Evolutionary conservation across 2,113 vertebrate genomes (phyloP).

Genomic region (Seriola aureovittata): DNA sequence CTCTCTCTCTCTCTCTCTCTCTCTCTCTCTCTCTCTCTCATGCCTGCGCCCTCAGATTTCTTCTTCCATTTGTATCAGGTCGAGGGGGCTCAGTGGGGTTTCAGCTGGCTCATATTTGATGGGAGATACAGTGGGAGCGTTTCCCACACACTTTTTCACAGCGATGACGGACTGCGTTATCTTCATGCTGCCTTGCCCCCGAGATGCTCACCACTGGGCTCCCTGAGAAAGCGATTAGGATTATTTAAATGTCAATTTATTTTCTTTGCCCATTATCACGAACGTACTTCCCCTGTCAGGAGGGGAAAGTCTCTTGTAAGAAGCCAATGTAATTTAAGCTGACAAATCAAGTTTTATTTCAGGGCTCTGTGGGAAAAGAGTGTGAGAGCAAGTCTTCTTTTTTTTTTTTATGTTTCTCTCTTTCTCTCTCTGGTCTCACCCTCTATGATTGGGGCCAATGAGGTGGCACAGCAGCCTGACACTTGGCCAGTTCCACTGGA

Average conservation of each 20-base stretch:
- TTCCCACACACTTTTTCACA: constrained; percentile 22
- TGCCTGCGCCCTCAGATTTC: constrained; percentile 22
- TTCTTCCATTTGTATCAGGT: constrained; percentile 46
- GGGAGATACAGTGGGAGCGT: constrained; percentile 32
- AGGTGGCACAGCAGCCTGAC: constrained; percentile 1
- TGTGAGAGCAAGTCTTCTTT: background rate
- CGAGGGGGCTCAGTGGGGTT: constrained; percentile 39
- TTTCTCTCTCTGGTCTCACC: constrained; percentile 9
- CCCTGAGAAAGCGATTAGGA: constrained; percentile 65
- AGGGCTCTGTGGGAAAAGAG: constrained; percentile 30
- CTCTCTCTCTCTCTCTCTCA: constrained; percentile 17
- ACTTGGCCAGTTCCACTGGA: background rate
- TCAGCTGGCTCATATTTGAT: constrained; percentile 45
- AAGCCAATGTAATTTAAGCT: constrained; percentile 53
- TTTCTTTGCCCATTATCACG: constrained; percentile 64
- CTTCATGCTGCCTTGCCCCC: constrained; percentile 40
- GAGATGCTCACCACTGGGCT: constrained; percentile 59
- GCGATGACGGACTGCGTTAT: constrained; percentile 50
- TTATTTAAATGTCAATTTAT: constrained; percentile 78
- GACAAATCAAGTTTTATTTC: constrained; percentile 63
- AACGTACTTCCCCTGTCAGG: constrained; percentile 42
- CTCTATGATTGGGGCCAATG: constrained; percentile 13
- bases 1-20: constrained; percentile 10
- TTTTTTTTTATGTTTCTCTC: constrained; percentile 16
- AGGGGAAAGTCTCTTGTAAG: constrained; percentile 50